Conservation (phyloP, 2,113 vertebrate species). For the Lampris megalopsis region DNA sequence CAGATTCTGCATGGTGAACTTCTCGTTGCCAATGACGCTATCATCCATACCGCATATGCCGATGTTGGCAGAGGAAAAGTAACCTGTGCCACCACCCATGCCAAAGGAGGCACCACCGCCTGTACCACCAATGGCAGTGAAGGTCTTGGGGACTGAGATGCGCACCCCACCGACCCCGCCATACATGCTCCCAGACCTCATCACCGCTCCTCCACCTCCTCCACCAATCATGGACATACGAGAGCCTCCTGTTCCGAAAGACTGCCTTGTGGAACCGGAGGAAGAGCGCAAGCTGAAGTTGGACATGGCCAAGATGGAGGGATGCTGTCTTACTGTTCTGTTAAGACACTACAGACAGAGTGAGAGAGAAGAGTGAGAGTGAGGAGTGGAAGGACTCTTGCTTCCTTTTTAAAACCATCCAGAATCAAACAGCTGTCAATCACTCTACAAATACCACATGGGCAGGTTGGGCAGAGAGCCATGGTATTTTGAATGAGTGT, state of each 20-base stretch:
- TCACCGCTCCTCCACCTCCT: not conserved
- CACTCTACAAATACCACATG: not conserved
- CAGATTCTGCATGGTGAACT: constrained; percentile 71
- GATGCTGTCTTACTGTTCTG: not conserved
- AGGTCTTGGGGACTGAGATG: constrained; percentile 33
- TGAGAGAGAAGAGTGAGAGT: constrained; percentile 20
- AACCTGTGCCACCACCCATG: too few relatives aligned
- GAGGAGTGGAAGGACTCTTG: not conserved
- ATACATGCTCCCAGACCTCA: constrained; percentile 55
- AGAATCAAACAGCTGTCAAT: constrained; percentile 9
- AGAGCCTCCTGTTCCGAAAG: not conserved
- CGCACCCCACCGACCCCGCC: constrained; percentile 40
- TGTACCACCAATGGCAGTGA: not conserved
- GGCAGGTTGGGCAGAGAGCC: constrained; percentile 1
- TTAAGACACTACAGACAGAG: constrained; percentile 7
- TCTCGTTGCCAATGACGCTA: constrained; percentile 46
- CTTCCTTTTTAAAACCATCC: constrained; percentile 47
- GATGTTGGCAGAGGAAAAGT: not conserved
- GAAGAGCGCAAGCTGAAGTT: not conserved
- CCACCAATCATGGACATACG: not conserved
- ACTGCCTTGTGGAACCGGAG: not conserved
- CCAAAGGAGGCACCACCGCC: too few relatives aligned
- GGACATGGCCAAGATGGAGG: not conserved
- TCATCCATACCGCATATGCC: not conserved
- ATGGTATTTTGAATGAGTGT: constrained; percentile 1